A percentile compares a stretch with the other conserved stretches of the same genome.
Conservation (phyloP, 2,113 vertebrate genomes). For the Zingel zingel region DNA sequence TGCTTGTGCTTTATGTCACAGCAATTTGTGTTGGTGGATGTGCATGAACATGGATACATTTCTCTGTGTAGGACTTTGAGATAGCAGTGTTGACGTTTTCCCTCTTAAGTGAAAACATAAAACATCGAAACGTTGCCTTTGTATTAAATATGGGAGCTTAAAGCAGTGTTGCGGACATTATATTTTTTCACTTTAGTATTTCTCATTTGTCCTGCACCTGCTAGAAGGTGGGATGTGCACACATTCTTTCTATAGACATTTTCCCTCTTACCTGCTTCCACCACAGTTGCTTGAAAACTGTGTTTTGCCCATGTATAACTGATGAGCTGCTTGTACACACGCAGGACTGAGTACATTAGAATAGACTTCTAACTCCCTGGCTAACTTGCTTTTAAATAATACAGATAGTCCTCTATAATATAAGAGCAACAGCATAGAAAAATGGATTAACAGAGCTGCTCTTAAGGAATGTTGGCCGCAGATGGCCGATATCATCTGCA, state of each 20-base stretch:
- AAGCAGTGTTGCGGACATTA: too few species aligned
- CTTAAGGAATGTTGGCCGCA: slow-evolving; percentile 30
- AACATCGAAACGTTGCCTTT: too few species aligned
- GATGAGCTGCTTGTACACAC: slow-evolving; percentile 51
- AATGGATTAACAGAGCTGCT: slow-evolving; percentile 33
- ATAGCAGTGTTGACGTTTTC: background rate
- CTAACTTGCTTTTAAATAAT: slow-evolving; percentile 66
- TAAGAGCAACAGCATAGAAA: slow-evolving; percentile 41
- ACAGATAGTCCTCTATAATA: slow-evolving; percentile 39
- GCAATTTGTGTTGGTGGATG: background rate
- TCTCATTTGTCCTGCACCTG: too few species aligned
- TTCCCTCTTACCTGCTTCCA: background rate
- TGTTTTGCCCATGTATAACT: slow-evolving; percentile 61
- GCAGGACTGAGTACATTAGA: slow-evolving; percentile 62
- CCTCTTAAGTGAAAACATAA: background rate
- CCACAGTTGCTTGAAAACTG: slow-evolving; percentile 16
- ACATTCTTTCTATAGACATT: background rate
- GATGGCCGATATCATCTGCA: slow-evolving; percentile 26
- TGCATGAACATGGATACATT: background rate
- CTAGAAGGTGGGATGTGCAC: too few species aligned
- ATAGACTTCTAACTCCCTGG: slow-evolving; percentile 40
- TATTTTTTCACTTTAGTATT: too few species aligned
- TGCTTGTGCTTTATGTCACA: background rate
- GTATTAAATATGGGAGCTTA: too few species aligned
- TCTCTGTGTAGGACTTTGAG: background rate